Base-by-base conservation (phyloP, 2,888 invertebrate genomes). In the Metallyticus violacea region DNA sequence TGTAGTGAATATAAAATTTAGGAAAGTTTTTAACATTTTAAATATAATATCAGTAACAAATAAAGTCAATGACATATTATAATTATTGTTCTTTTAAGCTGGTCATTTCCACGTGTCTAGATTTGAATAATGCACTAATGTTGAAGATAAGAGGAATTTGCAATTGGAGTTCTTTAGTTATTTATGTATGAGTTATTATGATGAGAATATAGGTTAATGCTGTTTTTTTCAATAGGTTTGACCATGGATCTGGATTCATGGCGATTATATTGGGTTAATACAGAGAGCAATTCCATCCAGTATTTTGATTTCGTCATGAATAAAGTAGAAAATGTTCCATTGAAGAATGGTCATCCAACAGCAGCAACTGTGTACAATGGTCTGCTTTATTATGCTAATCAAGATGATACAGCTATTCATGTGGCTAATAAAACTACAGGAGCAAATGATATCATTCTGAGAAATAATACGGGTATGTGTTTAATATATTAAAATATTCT, bases 251-350 rank as follows among this genome's bases (percentile, higher is more conserved):
- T 93, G 87, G 92, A 92, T 28, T 91, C 92, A 0, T 92, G 93
- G 88, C 93, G 94, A 1, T 91, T 98, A 86, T 97, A 97, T 92
- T 97, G 96, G 95, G 94, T 95, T 2, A 94, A 94, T 89, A 90
- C 90, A 9, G 92, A 92, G 80, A 92, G 93, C 7, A 92, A 94
- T 79, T 93, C 93, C 82, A 94, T 95, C 88, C 94, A 95, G 90
- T 96, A 94, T 91, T 92, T 94, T 88, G 94, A 95, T 89, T 91
- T 95, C 40, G 90, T 89, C 26, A 91, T 90, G 1, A 91, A 91
- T 80, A 90, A 90, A 79, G 90, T 92, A 7, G 87, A 88, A 26
- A 90, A 89, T 82, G 89, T 91, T 40, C 88, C 88, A 15, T 89
- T 89, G 87, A 88, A 89, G 84, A 91, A 92, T 88, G 92, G 92